phyloP scores from a whole-genome alignment of 2,113 vertebrate species.

The Pristiophorus japonicus region DNA sequence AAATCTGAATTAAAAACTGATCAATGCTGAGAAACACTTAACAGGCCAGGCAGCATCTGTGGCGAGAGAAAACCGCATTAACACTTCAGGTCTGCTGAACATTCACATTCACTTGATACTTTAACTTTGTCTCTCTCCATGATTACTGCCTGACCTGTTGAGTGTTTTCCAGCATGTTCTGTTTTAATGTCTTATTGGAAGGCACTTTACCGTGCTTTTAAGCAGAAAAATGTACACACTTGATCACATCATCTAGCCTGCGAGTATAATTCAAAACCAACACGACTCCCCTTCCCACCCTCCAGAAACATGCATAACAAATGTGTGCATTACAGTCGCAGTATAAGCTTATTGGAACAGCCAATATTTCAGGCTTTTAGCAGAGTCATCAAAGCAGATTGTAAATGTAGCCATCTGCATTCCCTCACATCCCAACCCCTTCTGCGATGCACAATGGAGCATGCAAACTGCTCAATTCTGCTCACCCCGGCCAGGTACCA shows the following conservation, averaged over 20 bases:
- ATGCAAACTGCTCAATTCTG: not conserved
- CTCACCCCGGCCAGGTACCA: no score
- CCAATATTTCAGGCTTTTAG: not conserved
- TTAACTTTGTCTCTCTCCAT: not conserved
- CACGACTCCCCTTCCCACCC: not conserved
- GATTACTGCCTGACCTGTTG: not conserved
- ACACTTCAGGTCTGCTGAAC: no score
- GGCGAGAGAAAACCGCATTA: no score
- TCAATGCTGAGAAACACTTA: not conserved
- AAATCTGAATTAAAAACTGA: no score
- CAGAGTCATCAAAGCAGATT: not conserved
- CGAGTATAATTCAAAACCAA: not conserved
- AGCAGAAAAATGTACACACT: not conserved
- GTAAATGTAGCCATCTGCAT: not conserved
- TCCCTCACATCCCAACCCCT: not conserved
- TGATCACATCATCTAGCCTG: not conserved
- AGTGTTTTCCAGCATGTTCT: not conserved
- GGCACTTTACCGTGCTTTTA: not conserved
- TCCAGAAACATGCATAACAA: not conserved
- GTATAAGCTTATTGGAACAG: not conserved
- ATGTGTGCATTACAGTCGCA: not conserved
- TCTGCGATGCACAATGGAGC: not conserved
- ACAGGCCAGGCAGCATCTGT: no score
- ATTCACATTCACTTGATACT: not conserved
- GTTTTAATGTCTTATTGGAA: not conserved